A percentile compares a stretch with the other conserved stretches of the same genome.
Evolutionary conservation across 2,888 invertebrate genomes (phyloP).

Genomic region (Acrobasis suavella): DNA sequence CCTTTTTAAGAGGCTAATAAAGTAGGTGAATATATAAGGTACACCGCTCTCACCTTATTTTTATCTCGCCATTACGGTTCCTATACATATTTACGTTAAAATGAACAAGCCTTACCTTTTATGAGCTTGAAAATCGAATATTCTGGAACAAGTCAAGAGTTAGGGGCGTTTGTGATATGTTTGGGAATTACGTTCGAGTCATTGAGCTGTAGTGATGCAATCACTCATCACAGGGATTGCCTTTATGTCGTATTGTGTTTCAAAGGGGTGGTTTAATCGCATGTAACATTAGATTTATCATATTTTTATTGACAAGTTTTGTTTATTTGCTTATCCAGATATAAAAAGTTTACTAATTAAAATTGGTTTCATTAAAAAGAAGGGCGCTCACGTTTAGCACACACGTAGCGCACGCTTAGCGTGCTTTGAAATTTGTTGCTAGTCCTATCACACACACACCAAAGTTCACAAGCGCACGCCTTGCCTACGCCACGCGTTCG

Average conservation of each 20-base stretch:
- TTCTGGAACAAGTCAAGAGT: constrained; percentile 21
- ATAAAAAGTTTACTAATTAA: too few species aligned
- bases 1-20: constrained; percentile 5
- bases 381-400: too few species aligned
- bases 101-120: constrained; percentile 28
- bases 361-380: too few species aligned
- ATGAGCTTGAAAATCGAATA: constrained; percentile 23
- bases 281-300: too few species aligned
- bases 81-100: constrained; percentile 23
- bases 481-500: too few species aligned
- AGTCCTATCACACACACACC: too few species aligned
- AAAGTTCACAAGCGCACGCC: too few species aligned
- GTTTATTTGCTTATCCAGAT: too few species aligned
- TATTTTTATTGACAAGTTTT: neutral
- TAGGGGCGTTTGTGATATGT: neutral
- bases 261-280: neutral
- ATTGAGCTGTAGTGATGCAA: constrained; percentile 4
- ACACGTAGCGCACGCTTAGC: too few species aligned
- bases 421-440: too few species aligned
- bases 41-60: constrained; percentile 13
- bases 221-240: neutral
- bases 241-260: neutral
- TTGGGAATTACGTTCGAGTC: constrained; percentile 2
- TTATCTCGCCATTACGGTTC: constrained; percentile 16
- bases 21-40: constrained; percentile 1